A percentile compares a stretch with the other conserved stretches of the same genome.
Evolutionary conservation across 2,888 invertebrate species (phyloP).

Genomic region (Dicyrtomina minuta): DNA sequence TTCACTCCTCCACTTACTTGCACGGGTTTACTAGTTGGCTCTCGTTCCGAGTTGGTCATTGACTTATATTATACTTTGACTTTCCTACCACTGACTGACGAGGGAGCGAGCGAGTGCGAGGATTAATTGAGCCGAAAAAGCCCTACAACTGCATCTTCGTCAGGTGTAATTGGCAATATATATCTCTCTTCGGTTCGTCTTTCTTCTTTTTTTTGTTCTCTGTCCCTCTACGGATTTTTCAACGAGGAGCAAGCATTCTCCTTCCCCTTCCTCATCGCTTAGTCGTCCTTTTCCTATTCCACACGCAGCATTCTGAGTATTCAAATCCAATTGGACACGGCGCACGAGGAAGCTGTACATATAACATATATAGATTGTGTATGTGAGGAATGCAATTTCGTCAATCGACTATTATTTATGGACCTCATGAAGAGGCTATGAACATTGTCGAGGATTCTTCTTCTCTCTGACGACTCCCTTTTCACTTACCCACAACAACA

Average conservation of each 20-base stretch:
- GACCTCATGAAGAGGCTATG: too few relatives aligned
- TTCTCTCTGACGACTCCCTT: too few relatives aligned
- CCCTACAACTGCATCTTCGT: constrained; percentile 25
- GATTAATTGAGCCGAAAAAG: constrained; percentile 30
- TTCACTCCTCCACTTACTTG: constrained; percentile 5
- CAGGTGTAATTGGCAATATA: constrained; percentile 26
- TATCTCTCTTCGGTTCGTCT: neutral
- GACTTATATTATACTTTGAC: too few relatives aligned
- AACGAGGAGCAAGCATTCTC: neutral
- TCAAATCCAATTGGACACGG: constrained; percentile 2
- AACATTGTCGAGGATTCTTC: too few relatives aligned
- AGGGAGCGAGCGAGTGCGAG: neutral
- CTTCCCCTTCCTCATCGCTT: neutral
- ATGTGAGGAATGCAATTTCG: too few relatives aligned
- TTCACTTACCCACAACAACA: too few relatives aligned
- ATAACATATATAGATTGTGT: too few relatives aligned
- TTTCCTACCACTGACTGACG: too few relatives aligned
- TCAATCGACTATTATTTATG: too few relatives aligned
- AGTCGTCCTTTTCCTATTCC: neutral
- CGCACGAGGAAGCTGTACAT: constrained; percentile 3
- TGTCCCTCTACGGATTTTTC: neutral
- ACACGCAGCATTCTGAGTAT: neutral
- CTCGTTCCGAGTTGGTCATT: constrained; percentile 30
- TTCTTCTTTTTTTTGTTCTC: neutral
- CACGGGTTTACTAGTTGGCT: constrained; percentile 31